phyloP scores from a whole-genome alignment of 2,888 invertebrate genomes.

The Helobdella robusta region DNA sequence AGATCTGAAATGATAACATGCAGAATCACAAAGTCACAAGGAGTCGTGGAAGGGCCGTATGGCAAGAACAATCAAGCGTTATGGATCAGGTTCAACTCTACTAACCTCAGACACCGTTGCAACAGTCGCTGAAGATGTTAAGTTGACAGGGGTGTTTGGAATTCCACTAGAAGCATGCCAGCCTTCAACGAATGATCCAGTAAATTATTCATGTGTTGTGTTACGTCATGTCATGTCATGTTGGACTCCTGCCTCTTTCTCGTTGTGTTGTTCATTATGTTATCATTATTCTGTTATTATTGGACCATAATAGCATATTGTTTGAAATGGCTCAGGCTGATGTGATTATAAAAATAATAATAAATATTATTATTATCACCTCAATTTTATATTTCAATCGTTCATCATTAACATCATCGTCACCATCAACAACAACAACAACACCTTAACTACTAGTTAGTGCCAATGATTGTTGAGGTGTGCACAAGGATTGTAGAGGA shows the following conservation, averaged over 20 bases:
- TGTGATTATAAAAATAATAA: no score
- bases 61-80: conserved; percentile 53
- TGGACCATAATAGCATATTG: no score
- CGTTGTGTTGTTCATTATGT: neutral
- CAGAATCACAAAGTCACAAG: conserved; percentile 22
- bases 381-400: neutral
- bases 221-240: neutral
- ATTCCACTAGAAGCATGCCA: conserved; percentile 78
- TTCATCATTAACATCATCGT: neutral
- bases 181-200: conserved; percentile 53
- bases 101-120: conserved; percentile 19
- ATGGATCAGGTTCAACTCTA: conserved; percentile 47
- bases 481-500: conserved; percentile 87
- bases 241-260: neutral
- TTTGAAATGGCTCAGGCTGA: no score
- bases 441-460: conserved; percentile 52
- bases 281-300: no score
- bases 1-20: no score
- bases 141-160: conserved; percentile 57
- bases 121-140: conserved; percentile 27
- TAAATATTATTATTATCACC: no score
- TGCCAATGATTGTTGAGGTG: conserved; percentile 78
- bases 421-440: neutral
- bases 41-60: conserved; percentile 79
- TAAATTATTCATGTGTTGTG: no score